Percentiles rank a stretch among this genome's conserved stretches.
These are phyloP conservation scores for Scylla paramamosain DNA, from an alignment of 1,140 invertebrate genomes.

Conservation along the genomic window DNA sequence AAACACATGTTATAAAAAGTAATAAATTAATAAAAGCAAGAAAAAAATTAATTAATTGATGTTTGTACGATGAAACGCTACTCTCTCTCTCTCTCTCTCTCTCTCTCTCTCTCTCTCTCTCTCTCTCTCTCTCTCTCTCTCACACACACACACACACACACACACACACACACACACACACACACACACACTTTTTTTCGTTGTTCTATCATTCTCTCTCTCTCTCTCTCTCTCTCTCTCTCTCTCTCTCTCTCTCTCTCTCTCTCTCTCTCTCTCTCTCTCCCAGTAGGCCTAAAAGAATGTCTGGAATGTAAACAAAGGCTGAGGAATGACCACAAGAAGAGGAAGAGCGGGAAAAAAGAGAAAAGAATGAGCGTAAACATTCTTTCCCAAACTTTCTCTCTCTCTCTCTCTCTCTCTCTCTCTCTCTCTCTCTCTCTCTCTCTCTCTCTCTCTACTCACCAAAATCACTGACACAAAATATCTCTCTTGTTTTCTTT, in stretches of 20 bases:
- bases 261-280: not conserved
- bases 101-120: not conserved
- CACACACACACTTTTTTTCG: not conserved
- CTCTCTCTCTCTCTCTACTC: too few relatives aligned
- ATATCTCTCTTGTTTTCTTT: too few relatives aligned
- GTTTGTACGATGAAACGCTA: not conserved
- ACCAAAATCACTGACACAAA: too few relatives aligned
- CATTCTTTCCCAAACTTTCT: not conserved
- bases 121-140: not conserved
- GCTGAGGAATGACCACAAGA: not conserved
- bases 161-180: slow-evolving; percentile 47
- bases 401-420: slow-evolving; percentile 29
- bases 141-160: slow-evolving; percentile 50
- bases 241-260: not conserved
- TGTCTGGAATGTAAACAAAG: not conserved
- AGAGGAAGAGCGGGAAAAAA: not conserved
- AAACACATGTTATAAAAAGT: not conserved
- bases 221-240: not conserved
- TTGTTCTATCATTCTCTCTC: not conserved
- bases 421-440: slow-evolving; percentile 10
- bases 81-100: not conserved
- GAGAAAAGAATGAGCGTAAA: not conserved
- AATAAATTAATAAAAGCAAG: not conserved
- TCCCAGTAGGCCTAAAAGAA: not conserved
- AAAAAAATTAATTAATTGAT: not conserved